Evolutionary conservation across 2,888 invertebrate species (phyloP), one percentile per base, ranked within the genome.

Genomic region (Tethea ocularis): DNA sequence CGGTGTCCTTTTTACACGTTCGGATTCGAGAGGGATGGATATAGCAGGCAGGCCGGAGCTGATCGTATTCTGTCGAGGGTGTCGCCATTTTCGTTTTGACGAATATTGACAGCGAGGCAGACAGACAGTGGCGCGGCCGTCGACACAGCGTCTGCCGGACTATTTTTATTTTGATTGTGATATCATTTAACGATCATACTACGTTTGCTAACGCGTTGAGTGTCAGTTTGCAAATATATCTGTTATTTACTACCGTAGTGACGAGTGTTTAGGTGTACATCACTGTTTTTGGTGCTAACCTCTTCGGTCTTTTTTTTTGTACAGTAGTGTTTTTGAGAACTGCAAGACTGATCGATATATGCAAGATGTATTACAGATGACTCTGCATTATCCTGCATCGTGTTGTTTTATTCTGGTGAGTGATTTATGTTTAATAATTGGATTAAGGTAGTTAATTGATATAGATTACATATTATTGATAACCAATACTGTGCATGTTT

Each of bases 11-110:
- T 63, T 89, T 75, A 64, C 26, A 61, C 69, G 46, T 53, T 61
- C n/a, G 52, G 1, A 71, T 60, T 58, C 59, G 80, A 90, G 46
- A 56, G 86, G 73, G 88, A 88, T 61, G 62, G 75, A 51, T 61
- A 69, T 65, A 78, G 66, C 77, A 69, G 81, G 81, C 89, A 80
- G 84, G 86, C 88, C 81, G 84, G 83, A 84, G 87, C 83, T 90
- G 91, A 92, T 90, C 92, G 91, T 91, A 88, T 89, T 90, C 90
- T 84, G 91, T 90, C 90, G 92, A 91, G 91, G 94, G 95, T 94
- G 95, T 95, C 95, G 95, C 95, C 95, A 95, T 95, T 94, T 95
- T 95, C 94, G 84, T 91, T 94, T 95, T 95, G 95, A 95, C 95
- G 95, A 95, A 95, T 95, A 95, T 95, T 95, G 95, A 95, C 95